Conservation (phyloP, 1,140 invertebrate genomes). For the Drosophila paulistorum region DNA sequence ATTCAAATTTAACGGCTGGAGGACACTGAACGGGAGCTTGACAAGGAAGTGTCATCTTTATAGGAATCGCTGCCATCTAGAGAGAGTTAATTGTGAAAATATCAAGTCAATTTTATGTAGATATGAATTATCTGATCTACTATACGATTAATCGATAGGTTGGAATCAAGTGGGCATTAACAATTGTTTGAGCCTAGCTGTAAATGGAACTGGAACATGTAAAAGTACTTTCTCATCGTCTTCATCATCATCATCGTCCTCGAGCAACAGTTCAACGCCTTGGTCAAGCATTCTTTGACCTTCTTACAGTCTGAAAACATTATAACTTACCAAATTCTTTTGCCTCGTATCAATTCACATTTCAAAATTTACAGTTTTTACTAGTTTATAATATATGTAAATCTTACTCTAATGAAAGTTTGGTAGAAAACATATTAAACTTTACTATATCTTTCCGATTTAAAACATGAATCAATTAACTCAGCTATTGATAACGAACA, state of each 20-base stretch:
- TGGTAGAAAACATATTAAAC: no score
- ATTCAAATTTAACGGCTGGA: no score
- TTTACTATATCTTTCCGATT: no score
- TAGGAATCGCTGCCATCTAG: conserved; percentile 34
- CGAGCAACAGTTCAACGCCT: not conserved
- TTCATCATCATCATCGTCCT: conserved; percentile 17
- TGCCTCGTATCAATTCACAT: no score
- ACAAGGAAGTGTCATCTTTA: conserved; percentile 30
- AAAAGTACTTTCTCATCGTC: conserved; percentile 31
- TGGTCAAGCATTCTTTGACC: conserved; percentile 32
- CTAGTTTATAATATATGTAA: no score
- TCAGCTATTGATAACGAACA: no score
- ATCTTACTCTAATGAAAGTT: no score
- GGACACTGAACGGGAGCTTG: conserved; percentile 4
- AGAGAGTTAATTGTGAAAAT: conserved; percentile 33
- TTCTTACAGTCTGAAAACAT: no score
- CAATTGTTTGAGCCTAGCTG: conserved; percentile 36
- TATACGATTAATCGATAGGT: conserved; percentile 4
- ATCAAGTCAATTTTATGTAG: conserved; percentile 7
- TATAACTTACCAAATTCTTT: no score
- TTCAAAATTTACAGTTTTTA: no score
- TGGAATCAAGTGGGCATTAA: conserved; percentile 31
- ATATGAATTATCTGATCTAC: no score
- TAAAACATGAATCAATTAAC: no score
- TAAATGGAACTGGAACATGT: conserved; percentile 28